Evolutionary conservation across 35 echinoderm and acorn worm species (phyloP), one percentile per base, ranked within the genome.

Genomic region (Eucidaris tribuloides): DNA sequence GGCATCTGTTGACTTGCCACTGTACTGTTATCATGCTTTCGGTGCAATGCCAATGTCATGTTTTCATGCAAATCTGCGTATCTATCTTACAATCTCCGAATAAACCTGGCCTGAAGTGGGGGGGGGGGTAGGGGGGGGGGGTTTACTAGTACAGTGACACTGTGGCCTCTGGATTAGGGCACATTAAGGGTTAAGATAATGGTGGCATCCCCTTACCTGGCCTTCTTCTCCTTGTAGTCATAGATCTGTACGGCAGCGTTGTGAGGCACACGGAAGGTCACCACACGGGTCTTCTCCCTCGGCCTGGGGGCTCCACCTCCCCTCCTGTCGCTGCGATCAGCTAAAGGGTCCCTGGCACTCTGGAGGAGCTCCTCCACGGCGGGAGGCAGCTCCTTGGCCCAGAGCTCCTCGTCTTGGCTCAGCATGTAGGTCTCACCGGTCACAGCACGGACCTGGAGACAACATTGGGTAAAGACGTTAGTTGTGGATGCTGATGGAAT

Each of bases 191-290:
- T n/a, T n/a, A n/a, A n/a, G n/a, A n/a, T n/a, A n/a, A n/a, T n/a
- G n/a, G 22, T 19, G n/a, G 31, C 28, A 11, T 74, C 66, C 33
- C 71, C 94, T 64, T 46, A 94, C 92, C 92, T 94, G 5, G 92
- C 92, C 80, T 98, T 93, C 95, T 98, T 98, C 54, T 97, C 95
- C 49, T 98, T 98, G 71, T 98, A 98, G 77, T 98, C 94, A 83
- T 98, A 98, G 37, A 98, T 98, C 79, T 98, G 95, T 3, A 98
- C 86, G 0, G 90, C 90, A 56, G 95, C 90, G 64, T 93, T 93
- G 45, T 93, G 96, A 38, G 96, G 96, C 18, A 99, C 91, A 29
- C 90, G 78, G 83, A 93, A 90, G 7, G 86, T 81, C 0, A 99
- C 80, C 1, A 99, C 91, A 19, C 83, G 76, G 1, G 95, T 93